Evolutionary conservation across 2,113 vertebrate species (phyloP), one percentile per base, ranked within the genome.

Genomic region (Xiphophorus hellerii): DNA sequence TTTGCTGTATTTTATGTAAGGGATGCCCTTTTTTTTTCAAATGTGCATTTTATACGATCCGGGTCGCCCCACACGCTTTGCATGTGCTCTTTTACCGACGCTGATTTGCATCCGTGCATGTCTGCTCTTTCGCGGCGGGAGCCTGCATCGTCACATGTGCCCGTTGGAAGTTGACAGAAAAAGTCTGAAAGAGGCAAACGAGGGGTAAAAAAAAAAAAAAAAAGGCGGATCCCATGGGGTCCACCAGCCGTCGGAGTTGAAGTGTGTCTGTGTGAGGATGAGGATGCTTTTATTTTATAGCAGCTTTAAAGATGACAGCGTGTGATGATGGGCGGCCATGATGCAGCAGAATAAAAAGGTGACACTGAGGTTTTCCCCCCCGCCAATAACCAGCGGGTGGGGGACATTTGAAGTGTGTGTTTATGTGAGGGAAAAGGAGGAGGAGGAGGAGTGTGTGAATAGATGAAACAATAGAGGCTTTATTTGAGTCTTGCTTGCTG

Each of bases 391-490:
- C 70, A 62, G 65, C 69, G 63, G 66, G 68, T 62, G 37, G 66
- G 71, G 70, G 27, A 25, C 76, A 58, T 85, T 76, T 88, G 71
- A 76, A 58, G 71, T 70, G 75, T 71, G 73, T 66, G 77, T 42
- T 65, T 25, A 64, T 31, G 44, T 48, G 4, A 17, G 5, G 44
- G 17, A 20, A 20, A 6, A 17, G 17, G 17, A 27, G 66, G 74
- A 27, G 66, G 74, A 66, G 66, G 37, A 65, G 74, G 48, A 37
- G 72, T 58, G 78, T n/a, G 69, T 67, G 48, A 88, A 83, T 25
- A 72, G 54, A 81, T 42, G 61, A 75, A 89, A 91, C 89, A 90
- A 89, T 81, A 60, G 80, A 69, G 70, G 51, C 73, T 69, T 91
- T 89, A 76, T 87, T 87, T 77, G 71, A 67, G 64, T 54, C 69